A percentile compares a stretch with the other conserved stretches of the same genome.
These are phyloP conservation scores for Brachypodius melanocephalos DNA, from an alignment of 2,113 vertebrate genomes.

Conservation along the genomic window DNA sequence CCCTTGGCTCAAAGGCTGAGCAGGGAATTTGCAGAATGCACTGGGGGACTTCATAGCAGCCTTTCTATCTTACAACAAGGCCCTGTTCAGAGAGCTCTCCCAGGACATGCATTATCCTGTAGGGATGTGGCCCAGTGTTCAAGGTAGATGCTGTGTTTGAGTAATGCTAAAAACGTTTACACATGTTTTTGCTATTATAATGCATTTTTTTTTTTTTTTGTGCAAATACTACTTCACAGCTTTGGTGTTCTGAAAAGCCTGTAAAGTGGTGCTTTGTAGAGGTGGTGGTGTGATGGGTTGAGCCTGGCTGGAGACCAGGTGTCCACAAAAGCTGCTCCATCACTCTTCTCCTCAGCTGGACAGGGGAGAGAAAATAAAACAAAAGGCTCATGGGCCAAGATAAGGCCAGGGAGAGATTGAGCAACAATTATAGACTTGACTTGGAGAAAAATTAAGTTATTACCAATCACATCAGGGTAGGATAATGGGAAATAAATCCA, in stretches of 20 bases:
- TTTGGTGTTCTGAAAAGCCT: slow-evolving; percentile 38
- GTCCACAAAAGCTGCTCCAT: background rate
- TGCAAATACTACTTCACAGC: slow-evolving; percentile 68
- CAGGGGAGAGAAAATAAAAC: background rate
- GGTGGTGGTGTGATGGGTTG: background rate
- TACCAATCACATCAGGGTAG: background rate
- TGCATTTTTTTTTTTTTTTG: slow-evolving; percentile 51
- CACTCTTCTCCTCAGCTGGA: background rate
- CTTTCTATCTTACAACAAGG: background rate
- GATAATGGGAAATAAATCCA: background rate
- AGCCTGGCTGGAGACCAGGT: background rate
- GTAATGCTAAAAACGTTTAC: slow-evolving; percentile 57
- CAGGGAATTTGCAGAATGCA: background rate
- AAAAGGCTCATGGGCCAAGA: background rate
- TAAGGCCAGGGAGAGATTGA: background rate
- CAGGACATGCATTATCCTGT: background rate
- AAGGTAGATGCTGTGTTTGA: slow-evolving; percentile 38
- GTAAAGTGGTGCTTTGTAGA: slow-evolving; percentile 59
- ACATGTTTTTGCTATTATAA: slow-evolving; percentile 33
- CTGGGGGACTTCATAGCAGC: background rate
- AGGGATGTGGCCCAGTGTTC: background rate
- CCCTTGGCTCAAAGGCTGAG: background rate
- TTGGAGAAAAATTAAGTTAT: background rate
- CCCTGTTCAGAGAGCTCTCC: background rate
- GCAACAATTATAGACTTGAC: background rate